phyloP scores from a whole-genome alignment of 2,888 invertebrate genomes.

The Papilio gigon region DNA sequence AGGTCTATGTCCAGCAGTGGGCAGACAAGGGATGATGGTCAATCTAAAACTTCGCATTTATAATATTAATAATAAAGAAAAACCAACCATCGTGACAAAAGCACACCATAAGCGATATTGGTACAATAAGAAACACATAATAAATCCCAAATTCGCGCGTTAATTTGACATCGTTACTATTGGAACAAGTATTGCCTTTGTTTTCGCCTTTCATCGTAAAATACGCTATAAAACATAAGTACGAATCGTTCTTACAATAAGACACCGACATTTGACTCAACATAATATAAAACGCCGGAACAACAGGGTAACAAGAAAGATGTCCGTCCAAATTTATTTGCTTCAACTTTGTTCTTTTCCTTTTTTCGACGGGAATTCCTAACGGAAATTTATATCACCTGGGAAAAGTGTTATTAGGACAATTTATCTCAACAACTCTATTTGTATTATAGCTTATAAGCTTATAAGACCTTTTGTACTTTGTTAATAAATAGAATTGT shows the following conservation, averaged over 20 bases:
- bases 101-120: not conserved
- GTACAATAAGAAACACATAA: not conserved
- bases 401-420: constrained; percentile 32
- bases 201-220: constrained; percentile 31
- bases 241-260: constrained; percentile 36
- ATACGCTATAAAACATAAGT: constrained; percentile 38
- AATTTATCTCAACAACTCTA: constrained; percentile 23
- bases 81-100: not conserved
- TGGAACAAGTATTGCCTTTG: constrained; percentile 19
- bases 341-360: constrained; percentile 28
- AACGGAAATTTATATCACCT: constrained; percentile 40
- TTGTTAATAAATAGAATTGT: too few species aligned
- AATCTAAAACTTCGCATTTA: too few species aligned
- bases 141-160: constrained; percentile 4
- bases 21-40: too few species aligned
- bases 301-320: constrained; percentile 32
- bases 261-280: constrained; percentile 24
- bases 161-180: constrained; percentile 25
- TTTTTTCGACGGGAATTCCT: constrained; percentile 25
- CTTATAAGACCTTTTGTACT: not conserved
- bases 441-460: constrained; percentile 1
- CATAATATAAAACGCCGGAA: constrained; percentile 30
- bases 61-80: not conserved
- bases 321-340: constrained; percentile 34
- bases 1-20: too few species aligned